Evolutionary conservation across 1,140 invertebrate genomes (phyloP), one percentile per base, ranked within the genome.

Genomic region (Zophobas atratus): DNA sequence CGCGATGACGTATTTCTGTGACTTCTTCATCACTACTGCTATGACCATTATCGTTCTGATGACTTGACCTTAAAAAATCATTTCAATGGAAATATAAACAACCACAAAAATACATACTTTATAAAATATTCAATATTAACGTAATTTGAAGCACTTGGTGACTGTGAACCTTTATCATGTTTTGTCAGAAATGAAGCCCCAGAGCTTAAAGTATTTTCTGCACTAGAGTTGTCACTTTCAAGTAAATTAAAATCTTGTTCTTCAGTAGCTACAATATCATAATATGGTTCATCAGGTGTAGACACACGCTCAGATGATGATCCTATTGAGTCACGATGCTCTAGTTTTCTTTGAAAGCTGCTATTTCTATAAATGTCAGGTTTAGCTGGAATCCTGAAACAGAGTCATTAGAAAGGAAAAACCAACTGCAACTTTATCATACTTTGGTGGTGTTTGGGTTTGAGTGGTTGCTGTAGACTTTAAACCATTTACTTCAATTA

Each of bases 51-150:
- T 81, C 81, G 70, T 83, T 82, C 56, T 82, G 80, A 53, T 82
- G 82, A 20, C 76, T 77, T 35, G 78, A 67, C 55, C 82, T 84
- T 53, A 43, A 48, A 48, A 39, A 53, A 35, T 57, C 46, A 71
- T 20, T 20, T 20, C 20, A 20, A 20, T 20, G 20, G 63, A 36
- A 55, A 67, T 67, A 48, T 53, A 76, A 70, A 35, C 5, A 63
- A 41, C 0, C 20, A 33, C 33, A 35, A 39, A 1, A 8, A 75
- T 43, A 91, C 91, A 91, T 87, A 95, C 93, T 94, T 90, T 84
- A 96, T 91, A 83, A 96, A 96, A 86, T 95, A 96, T 85, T 96
- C 94, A 88, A 96, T 96, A 86, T 96, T 96, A 85, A 96, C 94
- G 88, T 96, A 96, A 88, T 96, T 96, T 77, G 93, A 93, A 70